Conservation (phyloP, 2,113 vertebrate species). For the Oenanthe melanoleuca region DNA sequence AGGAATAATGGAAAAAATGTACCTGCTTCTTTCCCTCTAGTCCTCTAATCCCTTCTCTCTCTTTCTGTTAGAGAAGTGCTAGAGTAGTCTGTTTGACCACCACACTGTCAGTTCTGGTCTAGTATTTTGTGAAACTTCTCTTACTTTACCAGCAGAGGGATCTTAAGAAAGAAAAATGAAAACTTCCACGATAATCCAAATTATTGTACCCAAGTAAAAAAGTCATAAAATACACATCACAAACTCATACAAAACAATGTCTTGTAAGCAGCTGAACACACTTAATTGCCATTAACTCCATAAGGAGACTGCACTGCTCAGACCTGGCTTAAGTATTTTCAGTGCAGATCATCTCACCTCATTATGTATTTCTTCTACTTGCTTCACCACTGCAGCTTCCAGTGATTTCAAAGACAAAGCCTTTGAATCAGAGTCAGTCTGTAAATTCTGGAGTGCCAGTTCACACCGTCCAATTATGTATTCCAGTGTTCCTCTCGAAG, state of each 20-base stretch:
- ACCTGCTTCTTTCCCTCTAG: not conserved
- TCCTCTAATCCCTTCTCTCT: not conserved
- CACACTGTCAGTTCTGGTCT: not conserved
- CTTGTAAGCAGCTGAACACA: not conserved
- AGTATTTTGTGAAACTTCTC: not conserved
- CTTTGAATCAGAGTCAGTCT: constrained; percentile 68
- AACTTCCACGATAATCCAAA: not conserved
- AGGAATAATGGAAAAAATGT: not conserved
- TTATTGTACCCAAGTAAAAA: not conserved
- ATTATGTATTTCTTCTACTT: constrained; percentile 93
- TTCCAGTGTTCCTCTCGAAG: constrained; percentile 87
- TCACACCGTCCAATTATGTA: constrained; percentile 88
- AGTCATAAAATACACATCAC: not conserved
- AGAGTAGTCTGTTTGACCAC: not conserved
- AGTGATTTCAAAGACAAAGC: constrained; percentile 80
- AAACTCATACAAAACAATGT: not conserved
- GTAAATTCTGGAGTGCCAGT: constrained; percentile 86
- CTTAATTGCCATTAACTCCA: not conserved
- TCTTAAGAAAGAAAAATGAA: not conserved
- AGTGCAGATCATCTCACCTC: constrained; percentile 81
- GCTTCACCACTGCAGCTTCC: constrained; percentile 80
- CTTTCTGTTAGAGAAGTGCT: not conserved
- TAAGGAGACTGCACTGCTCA: not conserved
- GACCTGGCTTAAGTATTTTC: not conserved
- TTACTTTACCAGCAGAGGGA: constrained; percentile 31